Conservation (phyloP, 2,797 vertebrate species). For the Cossypha polioptera region DNA sequence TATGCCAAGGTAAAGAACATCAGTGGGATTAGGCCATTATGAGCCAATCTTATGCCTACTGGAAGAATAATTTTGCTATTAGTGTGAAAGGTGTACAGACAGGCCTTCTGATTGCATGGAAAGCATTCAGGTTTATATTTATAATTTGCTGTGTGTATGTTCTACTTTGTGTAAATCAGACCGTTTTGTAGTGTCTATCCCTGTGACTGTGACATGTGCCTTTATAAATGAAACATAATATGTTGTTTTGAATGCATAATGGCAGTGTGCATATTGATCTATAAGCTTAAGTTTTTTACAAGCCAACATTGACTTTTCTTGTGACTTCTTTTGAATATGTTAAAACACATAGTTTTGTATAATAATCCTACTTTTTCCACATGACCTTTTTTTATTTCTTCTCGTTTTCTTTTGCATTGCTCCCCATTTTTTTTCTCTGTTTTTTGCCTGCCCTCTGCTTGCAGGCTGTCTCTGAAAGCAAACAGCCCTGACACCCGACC, state of each 20-base stretch:
- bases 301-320: not conserved
- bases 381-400: not conserved
- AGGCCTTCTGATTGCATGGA: not conserved
- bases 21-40: constrained; percentile 18
- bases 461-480: not conserved
- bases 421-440: not conserved
- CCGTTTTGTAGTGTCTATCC: not conserved
- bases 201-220: not conserved
- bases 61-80: constrained; percentile 34
- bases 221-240: constrained; percentile 42
- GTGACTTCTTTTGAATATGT: not conserved
- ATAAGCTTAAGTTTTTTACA: not conserved
- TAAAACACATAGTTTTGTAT: not conserved
- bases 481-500: not conserved
- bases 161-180: constrained; percentile 13
- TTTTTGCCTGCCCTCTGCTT: not conserved
- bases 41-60: constrained; percentile 5
- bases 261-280: not conserved
- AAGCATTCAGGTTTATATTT: constrained; percentile 2
- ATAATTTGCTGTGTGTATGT: not conserved
- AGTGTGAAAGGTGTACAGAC: not conserved
- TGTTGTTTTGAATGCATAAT: not conserved
- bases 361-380: not conserved
- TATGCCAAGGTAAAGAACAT: not conserved
- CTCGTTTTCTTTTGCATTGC: not conserved